These are phyloP conservation scores for Misgurnus anguillicaudatus DNA, from an alignment of 2,113 vertebrate genomes.

Conservation along the genomic window DNA sequence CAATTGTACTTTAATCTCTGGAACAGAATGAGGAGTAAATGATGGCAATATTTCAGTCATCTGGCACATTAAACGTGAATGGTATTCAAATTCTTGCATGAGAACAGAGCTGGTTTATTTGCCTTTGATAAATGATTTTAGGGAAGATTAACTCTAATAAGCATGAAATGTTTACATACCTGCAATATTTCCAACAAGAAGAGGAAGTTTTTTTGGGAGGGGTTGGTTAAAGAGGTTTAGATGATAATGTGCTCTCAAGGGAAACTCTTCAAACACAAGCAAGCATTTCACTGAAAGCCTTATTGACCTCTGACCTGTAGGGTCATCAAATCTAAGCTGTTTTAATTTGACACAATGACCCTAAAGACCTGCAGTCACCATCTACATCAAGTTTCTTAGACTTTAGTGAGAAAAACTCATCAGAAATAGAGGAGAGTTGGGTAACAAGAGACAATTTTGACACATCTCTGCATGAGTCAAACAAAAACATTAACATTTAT, in stretches of 20 bases:
- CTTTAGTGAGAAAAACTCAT: too few relatives aligned
- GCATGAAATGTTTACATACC: conserved; percentile 34
- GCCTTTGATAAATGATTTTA: background rate
- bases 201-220: conserved; percentile 62
- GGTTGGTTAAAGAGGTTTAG: conserved; percentile 59
- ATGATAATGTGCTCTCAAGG: conserved; percentile 59
- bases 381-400: background rate
- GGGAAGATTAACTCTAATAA: conserved; percentile 60
- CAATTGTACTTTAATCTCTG: too few relatives aligned
- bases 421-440: too few relatives aligned
- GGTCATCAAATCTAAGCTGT: conserved; percentile 40
- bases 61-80: background rate
- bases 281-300: conserved; percentile 52
- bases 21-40: too few relatives aligned
- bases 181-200: background rate
- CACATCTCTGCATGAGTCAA: too few relatives aligned
- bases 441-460: too few relatives aligned
- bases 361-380: background rate
- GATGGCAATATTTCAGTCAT: too few relatives aligned
- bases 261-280: conserved; percentile 64
- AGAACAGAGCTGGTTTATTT: background rate
- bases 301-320: conserved; percentile 65
- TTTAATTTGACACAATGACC: conserved; percentile 41
- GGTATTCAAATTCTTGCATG: background rate
- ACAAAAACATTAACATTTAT: too few relatives aligned